Percentiles rank a stretch among this genome's conserved stretches.
These are phyloP conservation scores for Epirrhoe tristata DNA, from an alignment of 2,888 invertebrate genomes.

Conservation along the genomic window DNA sequence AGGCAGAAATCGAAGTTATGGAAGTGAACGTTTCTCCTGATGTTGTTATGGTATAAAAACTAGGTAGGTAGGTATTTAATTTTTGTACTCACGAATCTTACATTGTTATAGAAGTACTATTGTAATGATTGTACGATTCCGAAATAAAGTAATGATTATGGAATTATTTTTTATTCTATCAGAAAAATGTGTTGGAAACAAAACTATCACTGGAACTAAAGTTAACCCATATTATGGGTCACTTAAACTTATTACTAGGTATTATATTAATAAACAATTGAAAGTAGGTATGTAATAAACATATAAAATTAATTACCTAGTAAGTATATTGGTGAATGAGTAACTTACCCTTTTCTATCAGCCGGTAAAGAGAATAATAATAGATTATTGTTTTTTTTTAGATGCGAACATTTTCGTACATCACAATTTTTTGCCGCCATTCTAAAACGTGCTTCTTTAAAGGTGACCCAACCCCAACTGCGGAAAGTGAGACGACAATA, in stretches of 20 bases:
- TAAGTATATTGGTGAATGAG: not conserved
- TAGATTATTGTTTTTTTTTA: not conserved
- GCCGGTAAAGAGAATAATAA: conserved; percentile 19
- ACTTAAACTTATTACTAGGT: no score
- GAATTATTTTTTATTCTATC: not conserved
- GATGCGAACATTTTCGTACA: not conserved
- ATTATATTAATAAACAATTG: no score
- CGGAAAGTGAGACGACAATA: conserved; percentile 16
- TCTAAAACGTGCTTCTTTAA: not conserved
- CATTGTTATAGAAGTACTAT: no score
- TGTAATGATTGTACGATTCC: no score
- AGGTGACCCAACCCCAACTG: conserved; percentile 5
- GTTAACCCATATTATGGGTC: no score
- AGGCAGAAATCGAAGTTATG: conserved; percentile 14
- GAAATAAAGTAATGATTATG: not conserved
- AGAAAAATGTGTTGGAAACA: not conserved
- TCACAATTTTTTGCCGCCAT: conserved; percentile 12
- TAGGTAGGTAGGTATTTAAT: no score
- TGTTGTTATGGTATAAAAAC: not conserved
- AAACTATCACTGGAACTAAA: no score
- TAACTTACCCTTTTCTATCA: conserved; percentile 15
- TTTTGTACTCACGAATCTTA: not conserved
- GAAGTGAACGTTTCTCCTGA: conserved; percentile 23
- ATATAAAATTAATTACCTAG: not conserved
- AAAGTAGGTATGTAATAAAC: not conserved